These are phyloP conservation scores for Brachyalestes nurse DNA, from an alignment of 2,797 vertebrate genomes.

Conservation along the genomic window DNA sequence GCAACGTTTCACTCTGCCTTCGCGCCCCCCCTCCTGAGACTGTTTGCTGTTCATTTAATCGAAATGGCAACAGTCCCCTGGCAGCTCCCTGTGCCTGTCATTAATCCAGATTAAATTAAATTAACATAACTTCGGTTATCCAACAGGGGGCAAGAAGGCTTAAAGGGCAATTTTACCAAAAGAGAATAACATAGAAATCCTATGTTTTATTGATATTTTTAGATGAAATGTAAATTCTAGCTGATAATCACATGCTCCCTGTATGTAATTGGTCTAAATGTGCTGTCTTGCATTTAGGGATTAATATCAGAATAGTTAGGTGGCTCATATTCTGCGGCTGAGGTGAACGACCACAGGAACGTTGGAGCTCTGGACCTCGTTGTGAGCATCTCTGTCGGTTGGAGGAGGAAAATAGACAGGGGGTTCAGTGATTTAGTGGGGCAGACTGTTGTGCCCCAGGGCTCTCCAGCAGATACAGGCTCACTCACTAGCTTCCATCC, in stretches of 20 bases:
- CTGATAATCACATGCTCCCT: no score
- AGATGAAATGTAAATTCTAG: no score
- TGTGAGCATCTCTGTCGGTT: neutral
- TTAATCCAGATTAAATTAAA: constrained; percentile 70
- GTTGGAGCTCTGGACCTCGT: neutral
- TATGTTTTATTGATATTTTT: neutral
- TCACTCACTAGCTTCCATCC: neutral
- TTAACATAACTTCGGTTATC: constrained; percentile 65
- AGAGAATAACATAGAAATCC: neutral
- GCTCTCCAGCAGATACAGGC: neutral
- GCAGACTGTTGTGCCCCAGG: neutral
- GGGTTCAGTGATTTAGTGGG: neutral
- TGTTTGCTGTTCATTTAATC: constrained; percentile 69
- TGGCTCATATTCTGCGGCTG: neutral
- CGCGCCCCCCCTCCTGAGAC: constrained; percentile 8
- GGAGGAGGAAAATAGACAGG: neutral
- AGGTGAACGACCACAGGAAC: neutral
- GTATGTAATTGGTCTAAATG: no score
- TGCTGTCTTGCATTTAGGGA: no score
- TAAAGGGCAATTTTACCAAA: neutral
- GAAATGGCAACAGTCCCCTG: constrained; percentile 61
- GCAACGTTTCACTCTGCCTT: neutral
- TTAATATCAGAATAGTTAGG: neutral
- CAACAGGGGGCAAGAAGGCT: neutral
- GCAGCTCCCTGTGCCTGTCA: constrained; percentile 54